phyloP scores from a whole-genome alignment of 1,140 invertebrate species.

The Yoshiicerus persimilis region DNA sequence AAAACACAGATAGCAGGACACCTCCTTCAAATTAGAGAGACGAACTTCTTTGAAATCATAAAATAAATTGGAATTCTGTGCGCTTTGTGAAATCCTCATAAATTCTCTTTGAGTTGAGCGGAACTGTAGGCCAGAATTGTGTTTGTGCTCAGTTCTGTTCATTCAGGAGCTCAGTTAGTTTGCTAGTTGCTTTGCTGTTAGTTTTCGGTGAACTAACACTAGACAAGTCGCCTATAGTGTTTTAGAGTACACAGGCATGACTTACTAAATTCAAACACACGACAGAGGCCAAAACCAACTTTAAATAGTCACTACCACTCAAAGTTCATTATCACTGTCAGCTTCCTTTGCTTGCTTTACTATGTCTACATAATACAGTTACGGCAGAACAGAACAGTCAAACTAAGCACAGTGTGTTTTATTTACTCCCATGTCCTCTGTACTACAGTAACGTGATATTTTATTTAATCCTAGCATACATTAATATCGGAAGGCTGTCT shows the following conservation, averaged over 20 bases:
- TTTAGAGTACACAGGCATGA: background rate
- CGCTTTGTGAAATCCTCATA: constrained; percentile 1
- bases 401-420: no score
- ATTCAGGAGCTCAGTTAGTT: background rate
- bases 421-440: no score
- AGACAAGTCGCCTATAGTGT: background rate
- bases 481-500: background rate
- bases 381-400: background rate
- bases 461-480: background rate
- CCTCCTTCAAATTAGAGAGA: background rate
- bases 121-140: background rate
- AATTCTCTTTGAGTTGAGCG: background rate
- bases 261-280: background rate
- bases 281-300: background rate
- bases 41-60: constrained; percentile 11
- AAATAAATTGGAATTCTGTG: constrained; percentile 8
- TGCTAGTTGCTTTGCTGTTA: background rate
- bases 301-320: background rate
- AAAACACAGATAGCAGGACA: background rate
- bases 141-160: background rate
- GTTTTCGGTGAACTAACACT: background rate
- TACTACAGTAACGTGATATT: background rate
- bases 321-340: constrained; percentile 20
- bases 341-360: background rate
- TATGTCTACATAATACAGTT: background rate